Evolutionary conservation across 2,113 vertebrate genomes (phyloP).

Genomic region (Sinocyclocheilus anophthalmus): DNA sequence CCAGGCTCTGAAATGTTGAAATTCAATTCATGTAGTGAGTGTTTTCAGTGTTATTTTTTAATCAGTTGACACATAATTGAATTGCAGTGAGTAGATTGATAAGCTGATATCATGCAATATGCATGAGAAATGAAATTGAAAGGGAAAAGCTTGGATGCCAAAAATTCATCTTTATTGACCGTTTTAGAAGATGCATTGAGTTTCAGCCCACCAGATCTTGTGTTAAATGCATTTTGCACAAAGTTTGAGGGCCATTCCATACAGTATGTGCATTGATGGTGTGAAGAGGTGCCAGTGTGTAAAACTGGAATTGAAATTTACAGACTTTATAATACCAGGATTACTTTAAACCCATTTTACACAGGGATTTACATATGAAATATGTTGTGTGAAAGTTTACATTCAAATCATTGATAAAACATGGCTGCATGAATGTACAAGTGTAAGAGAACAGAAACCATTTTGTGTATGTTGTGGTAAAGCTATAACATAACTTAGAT

Average conservation of each 20-base stretch:
- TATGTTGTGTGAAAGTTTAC: neutral
- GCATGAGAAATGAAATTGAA: neutral
- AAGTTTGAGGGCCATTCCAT: neutral
- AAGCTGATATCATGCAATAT: neutral
- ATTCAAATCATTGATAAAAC: neutral
- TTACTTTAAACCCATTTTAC: neutral
- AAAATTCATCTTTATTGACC: neutral
- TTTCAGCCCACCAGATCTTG: neutral
- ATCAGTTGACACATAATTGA: neutral
- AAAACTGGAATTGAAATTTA: neutral
- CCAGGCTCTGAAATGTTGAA: neutral
- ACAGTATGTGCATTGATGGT: neutral
- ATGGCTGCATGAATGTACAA: neutral
- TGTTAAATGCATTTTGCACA: constrained; percentile 1
- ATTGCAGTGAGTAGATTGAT: neutral
- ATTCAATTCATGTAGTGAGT: neutral
- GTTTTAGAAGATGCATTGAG: neutral
- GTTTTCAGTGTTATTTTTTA: neutral
- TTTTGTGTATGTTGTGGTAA: neutral
- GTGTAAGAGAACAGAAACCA: neutral
- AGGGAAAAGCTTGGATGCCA: neutral
- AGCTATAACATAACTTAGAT: neutral
- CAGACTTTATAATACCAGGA: constrained; percentile 17
- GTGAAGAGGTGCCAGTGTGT: neutral
- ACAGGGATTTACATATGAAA: constrained; percentile 14